Base-by-base conservation (phyloP, 2,113 vertebrate species). In the Tragelaphus buxtoni region DNA sequence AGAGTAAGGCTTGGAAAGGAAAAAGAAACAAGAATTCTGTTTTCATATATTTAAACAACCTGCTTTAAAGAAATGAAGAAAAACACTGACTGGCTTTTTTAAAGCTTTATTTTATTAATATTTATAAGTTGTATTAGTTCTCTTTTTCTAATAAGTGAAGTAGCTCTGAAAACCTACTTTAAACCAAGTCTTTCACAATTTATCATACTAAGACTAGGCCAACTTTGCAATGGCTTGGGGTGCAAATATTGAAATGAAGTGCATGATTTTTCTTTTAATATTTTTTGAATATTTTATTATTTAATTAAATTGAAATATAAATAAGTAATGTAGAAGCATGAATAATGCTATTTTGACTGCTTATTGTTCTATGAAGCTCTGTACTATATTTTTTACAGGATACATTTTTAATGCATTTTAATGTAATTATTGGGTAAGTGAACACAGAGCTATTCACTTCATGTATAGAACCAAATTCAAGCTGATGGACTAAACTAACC, bases 71-170 rank as follows among this genome's bases (percentile, higher is more conserved):
- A 3, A 72, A 93, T 76, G 72, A 35, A 98, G 84, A 91, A 98
- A 94, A 93, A 77, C 32, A 74, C 1, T 3, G 13, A 95, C 85
- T 96, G 4, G 92, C 74, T 95, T 69, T 97, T 93, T 96, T 65
- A 32, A 76, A 92, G 1, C 35, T 98, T 88, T 16, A 39, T 1
- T 95, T 85, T 85, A 98, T 98, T 97, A 98, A 97, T 98, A 98
- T 98, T 98, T 97, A 97, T 96, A 90, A 11, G 35, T 22, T 7
- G 76, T 86, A 96, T 97, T 98, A 86, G 39, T 90, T 97, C 5
- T 95, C 22, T 83, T 74, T 91, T 97, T 91, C 47, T 55, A 95
- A 91, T 51, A 85, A 89, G 20, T 90, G 45, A 95, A 97, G 51
- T 2, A 95, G 32, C 39, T 96, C 7, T 91, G 93, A 95, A 98